Base-by-base conservation (phyloP, 2,888 invertebrate genomes). In the Cremastinae sp. region DNA sequence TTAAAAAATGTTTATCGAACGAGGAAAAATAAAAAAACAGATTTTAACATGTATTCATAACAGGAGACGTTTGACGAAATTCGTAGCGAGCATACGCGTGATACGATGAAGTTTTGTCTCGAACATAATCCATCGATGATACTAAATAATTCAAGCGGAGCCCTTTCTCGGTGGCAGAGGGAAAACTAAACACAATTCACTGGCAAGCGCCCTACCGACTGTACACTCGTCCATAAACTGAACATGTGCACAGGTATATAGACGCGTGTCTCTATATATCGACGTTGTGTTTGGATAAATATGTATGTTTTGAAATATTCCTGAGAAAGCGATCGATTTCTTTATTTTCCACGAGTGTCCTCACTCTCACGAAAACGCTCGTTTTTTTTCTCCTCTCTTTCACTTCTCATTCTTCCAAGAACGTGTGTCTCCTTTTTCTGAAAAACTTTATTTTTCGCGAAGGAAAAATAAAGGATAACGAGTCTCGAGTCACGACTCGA, bases 81-180 rank as follows among this genome's bases (percentile, higher is more conserved):
- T 70, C 61, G 43, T 61, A 0, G 28, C 28, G 28, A 28, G 28
- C 28, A 28, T 5, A 43, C 38, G 41, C 51, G 45, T 45, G 54
- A 71, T 47, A 36, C 59, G 10, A 28, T 54, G 28, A n/a, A n/a
- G n/a, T n/a, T 47, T 62, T 16, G 9, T 72, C 38, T 43, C 72
- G 59, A 68, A 45, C 45, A 38, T 43, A 49, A 43, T 61, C 34
- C 66, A 62, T 72, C 75, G 66, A 75, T 73, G 53, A 16, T 36
- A 8, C 76, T 76, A 58, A 76, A 76, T 76, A 69, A 76, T 76
- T 73, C 69, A 76, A 45, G n/a, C 18, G 16, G 18, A 69, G 14
- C 51, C 58, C 64, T 64, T 64, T 64, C 7, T 49, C 62, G 51
- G 22, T 14, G 51, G 45, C 18, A 49, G 14, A 1, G 2, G 28